These are phyloP conservation scores for Mythimna ferrago DNA, from an alignment of 2,888 invertebrate genomes.

Conservation along the genomic window DNA sequence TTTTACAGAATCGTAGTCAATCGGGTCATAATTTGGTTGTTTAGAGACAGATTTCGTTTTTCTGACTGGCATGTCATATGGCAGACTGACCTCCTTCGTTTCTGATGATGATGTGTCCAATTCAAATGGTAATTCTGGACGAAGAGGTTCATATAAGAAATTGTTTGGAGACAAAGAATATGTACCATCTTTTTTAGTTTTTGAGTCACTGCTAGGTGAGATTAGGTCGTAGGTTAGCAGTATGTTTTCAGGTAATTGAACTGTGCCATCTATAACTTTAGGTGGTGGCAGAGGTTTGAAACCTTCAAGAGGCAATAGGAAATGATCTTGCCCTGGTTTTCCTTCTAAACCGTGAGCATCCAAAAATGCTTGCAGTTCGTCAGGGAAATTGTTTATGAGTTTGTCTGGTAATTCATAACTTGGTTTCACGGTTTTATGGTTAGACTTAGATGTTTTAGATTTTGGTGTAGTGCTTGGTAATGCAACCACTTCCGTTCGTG, in stretches of 20 bases:
- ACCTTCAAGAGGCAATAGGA: conserved; percentile 84
- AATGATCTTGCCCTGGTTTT: conserved; percentile 82
- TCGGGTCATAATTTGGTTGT: conserved; percentile 79
- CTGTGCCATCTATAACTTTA: conserved; percentile 80
- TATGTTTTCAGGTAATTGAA: conserved; percentile 86
- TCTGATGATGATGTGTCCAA: conserved; percentile 85
- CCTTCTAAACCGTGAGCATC: conserved; percentile 84
- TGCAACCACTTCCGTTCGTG: conserved; percentile 91
- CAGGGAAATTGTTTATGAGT: conserved; percentile 77
- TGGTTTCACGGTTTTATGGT: conserved; percentile 70
- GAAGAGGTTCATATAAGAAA: conserved; percentile 83
- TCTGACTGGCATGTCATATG: conserved; percentile 82
- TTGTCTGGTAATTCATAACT: conserved; percentile 73
- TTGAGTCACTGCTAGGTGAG: conserved; percentile 72
- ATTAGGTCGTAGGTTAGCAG: conserved; percentile 84
- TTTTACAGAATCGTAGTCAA: conserved; percentile 85
- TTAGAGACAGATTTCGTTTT: conserved; percentile 75
- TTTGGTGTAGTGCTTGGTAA: conserved; percentile 77
- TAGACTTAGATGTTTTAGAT: conserved; percentile 70
- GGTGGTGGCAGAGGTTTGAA: conserved; percentile 86
- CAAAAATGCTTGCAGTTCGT: conserved; percentile 84
- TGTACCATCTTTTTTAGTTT: conserved; percentile 64
- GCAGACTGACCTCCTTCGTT: conserved; percentile 76
- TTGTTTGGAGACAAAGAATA: conserved; percentile 73
- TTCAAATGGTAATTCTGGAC: conserved; percentile 82